phyloP scores from a whole-genome alignment of 1,140 invertebrate genomes.

The Drosophila ohnishii region DNA sequence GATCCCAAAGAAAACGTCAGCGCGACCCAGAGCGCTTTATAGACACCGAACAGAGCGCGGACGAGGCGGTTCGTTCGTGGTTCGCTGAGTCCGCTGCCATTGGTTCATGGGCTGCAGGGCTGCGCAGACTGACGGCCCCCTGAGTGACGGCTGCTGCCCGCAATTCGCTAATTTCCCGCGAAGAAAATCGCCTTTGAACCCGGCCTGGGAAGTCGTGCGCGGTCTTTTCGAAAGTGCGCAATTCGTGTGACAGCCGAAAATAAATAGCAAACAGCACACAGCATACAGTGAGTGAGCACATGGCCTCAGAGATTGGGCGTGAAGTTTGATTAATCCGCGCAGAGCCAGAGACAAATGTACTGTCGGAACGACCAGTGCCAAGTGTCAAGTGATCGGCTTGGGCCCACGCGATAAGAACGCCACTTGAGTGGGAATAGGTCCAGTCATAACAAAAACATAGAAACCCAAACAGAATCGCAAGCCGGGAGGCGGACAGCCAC shows the following conservation, averaged over 20 bases:
- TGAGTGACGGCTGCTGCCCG: slow-evolving; percentile 23
- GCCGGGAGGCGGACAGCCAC: neutral
- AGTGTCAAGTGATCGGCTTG: slow-evolving; percentile 34
- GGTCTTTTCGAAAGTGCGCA: slow-evolving; percentile 63
- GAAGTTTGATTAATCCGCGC: slow-evolving; percentile 25
- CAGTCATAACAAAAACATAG: neutral
- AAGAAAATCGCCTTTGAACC: slow-evolving; percentile 48
- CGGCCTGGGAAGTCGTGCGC: slow-evolving; percentile 22
- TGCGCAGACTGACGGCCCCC: slow-evolving; percentile 30
- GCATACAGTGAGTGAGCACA: slow-evolving; percentile 29
- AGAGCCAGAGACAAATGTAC: slow-evolving; percentile 15
- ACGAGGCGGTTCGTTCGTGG: slow-evolving; percentile 53
- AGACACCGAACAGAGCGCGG: slow-evolving; percentile 61
- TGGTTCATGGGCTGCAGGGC: slow-evolving; percentile 31
- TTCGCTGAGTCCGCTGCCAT: slow-evolving; percentile 31
- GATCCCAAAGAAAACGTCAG: slow-evolving; percentile 67
- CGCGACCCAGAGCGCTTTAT: slow-evolving; percentile 54
- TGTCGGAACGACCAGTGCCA: slow-evolving; percentile 11
- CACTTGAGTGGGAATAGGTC: neutral
- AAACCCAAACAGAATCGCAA: too few species aligned
- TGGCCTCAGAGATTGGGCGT: slow-evolving; percentile 24
- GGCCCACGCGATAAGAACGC: slow-evolving; percentile 34
- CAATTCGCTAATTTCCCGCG: slow-evolving; percentile 21
- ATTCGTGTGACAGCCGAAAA: slow-evolving; percentile 52
- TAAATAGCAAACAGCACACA: slow-evolving; percentile 3